Base-by-base conservation (phyloP, 2,888 invertebrate genomes). In the Spilosoma lubricipeda region DNA sequence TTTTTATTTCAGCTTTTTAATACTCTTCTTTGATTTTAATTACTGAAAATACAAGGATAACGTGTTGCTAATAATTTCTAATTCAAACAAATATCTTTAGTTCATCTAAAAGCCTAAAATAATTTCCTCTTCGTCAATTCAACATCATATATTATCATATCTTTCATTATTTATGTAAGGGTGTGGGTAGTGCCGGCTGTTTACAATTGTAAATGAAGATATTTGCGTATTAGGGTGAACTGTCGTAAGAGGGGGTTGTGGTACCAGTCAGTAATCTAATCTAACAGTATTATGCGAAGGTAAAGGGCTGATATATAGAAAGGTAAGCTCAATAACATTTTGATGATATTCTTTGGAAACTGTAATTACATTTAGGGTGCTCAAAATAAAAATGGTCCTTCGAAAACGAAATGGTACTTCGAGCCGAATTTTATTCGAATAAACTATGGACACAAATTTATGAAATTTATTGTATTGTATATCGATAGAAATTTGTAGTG, bases 161-260 rank as follows among this genome's bases (percentile, higher is more conserved):
- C 69, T 76, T 84, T 77, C 77, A 82, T 82, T 77, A 82, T 81
- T 75, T 82, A 85, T 76, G 73, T 72, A 48, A 64, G 56, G 64
- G 65, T 11, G 63, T 3, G 48, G 66, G 45, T 67, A 18, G 39
- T 23, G 42, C 73, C 59, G 71, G 13, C 69, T 82, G 67, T 68
- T 84, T 83, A 77, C 77, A 74, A 84, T 79, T 84, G 83, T 84
- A 83, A 82, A 83, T 82, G 76, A 82, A 77, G 76, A 63, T 79
- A 81, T 84, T 82, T 79, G 80, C 77, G 76, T 79, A 75, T 64
- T 23, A 59, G 70, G 39, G 42, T 27, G 45, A 42, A 13, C 64
- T n/a, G 39, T 48, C 20, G 36, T 48, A 8, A n/a, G 52, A 42
- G 68, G n/a, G 56, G 39, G 59, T 23, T 23, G 9, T 1, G 9